Percentiles rank a stretch among this genome's conserved stretches.
Evolutionary conservation across 2,113 vertebrate genomes (phyloP).

Genomic region (Pandion haliaetus): DNA sequence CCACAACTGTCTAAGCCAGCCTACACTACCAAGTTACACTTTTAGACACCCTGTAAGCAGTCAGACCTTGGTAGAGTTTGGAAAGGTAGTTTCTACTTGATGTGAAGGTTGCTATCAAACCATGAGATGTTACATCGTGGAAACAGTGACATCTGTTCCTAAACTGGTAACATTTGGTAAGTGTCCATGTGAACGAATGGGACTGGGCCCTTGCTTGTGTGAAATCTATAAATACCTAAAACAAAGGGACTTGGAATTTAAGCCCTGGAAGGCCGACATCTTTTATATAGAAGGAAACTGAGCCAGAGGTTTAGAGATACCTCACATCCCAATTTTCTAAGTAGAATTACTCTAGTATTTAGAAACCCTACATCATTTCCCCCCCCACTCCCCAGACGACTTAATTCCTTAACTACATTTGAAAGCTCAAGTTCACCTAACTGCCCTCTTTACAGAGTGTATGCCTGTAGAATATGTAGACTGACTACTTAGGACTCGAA

Average conservation of each 20-base stretch:
- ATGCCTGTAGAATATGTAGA: background rate
- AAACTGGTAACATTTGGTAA: background rate
- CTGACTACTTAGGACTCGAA: background rate
- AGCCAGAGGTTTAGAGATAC: background rate
- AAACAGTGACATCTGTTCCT: background rate
- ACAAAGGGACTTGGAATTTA: background rate
- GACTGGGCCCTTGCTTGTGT: background rate
- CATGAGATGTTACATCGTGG: background rate
- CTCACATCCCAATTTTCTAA: background rate
- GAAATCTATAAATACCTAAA: background rate
- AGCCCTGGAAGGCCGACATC: background rate
- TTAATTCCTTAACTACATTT: background rate
- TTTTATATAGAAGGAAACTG: background rate
- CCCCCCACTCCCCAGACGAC: background rate
- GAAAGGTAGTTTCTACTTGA: background rate
- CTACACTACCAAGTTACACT: background rate
- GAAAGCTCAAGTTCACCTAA: background rate
- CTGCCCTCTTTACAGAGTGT: background rate
- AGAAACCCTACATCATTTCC: background rate
- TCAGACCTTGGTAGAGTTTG: background rate
- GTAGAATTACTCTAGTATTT: background rate
- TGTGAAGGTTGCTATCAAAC: background rate
- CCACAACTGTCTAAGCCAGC: background rate
- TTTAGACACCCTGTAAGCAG: background rate
- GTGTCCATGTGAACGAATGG: background rate